These are phyloP conservation scores for Hydrolagus colliei DNA, from an alignment of 2,797 vertebrate species.

Conservation along the genomic window DNA sequence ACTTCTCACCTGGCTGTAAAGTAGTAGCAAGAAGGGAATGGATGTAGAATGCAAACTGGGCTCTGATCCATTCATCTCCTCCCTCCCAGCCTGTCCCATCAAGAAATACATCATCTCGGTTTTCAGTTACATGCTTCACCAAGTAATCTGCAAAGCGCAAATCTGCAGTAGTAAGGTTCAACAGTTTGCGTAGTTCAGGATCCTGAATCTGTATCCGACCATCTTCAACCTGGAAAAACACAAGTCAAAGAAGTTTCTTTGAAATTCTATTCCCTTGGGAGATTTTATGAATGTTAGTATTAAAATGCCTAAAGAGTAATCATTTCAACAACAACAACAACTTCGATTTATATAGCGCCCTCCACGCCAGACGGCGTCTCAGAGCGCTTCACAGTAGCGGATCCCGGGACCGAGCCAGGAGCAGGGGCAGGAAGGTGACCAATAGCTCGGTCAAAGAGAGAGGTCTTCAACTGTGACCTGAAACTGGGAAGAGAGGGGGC, in stretches of 20 bases:
- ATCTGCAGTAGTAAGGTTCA: conserved; percentile 85
- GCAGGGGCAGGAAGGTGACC: too few species aligned
- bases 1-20: conserved; percentile 67
- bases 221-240: conserved; percentile 73
- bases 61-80: conserved; percentile 94
- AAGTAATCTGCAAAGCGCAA: conserved; percentile 88
- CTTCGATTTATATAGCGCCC: too few species aligned
- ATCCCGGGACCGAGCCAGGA: too few species aligned
- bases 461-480: too few species aligned
- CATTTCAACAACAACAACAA: not conserved
- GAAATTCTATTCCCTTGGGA: not conserved
- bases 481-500: too few species aligned
- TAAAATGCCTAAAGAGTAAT: not conserved
- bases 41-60: conserved; percentile 85
- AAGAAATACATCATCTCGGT: conserved; percentile 88
- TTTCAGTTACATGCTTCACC: conserved; percentile 88
- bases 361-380: too few species aligned
- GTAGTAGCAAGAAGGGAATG: conserved; percentile 80
- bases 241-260: not conserved
- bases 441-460: too few species aligned
- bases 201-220: conserved; percentile 79
- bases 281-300: not conserved
- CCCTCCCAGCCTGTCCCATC: conserved; percentile 97
- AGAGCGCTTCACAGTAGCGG: too few species aligned
- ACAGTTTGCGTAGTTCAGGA: conserved; percentile 75